Base-by-base conservation (phyloP, 1,140 invertebrate species). In the Drosophila leontia region DNA sequence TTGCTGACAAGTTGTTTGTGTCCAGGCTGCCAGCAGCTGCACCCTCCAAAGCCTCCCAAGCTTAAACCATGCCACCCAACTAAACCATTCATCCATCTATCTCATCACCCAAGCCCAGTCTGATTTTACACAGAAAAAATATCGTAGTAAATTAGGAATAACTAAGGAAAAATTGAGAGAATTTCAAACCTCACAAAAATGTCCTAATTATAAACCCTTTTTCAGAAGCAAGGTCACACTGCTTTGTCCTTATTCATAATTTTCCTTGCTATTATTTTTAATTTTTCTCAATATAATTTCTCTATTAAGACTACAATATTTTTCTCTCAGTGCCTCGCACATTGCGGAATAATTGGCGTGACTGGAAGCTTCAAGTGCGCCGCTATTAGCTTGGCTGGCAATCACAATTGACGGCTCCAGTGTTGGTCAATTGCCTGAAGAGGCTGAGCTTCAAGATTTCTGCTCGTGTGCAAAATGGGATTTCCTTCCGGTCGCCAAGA, bases 361-460 rank as follows among this genome's bases (percentile, higher is more conserved):
- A 55, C 58, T 75, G 47, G 41, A 77, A 61, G 74, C 56, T 60
- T 68, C 42, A 58, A 59, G 41, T 39, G 41, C 55, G 48, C 59
- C 80, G 82, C 84, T 83, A 83, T 87, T 87, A 87, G 83, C 83
- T 76, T 75, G 60, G 83, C 60, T 82, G 79, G 71, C 79, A 86
- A 86, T 86, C 85, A 87, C 79, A 76, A 67, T 86, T 87, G 83
- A 86, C 82, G 82, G 82, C 79, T 87, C 47, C 60, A 86, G 83
- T 78, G 82, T 81, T 85, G 78, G 78, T 78, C 69, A 78, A 76
- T 80, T 51, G 60, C 75, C 75, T 42, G 53, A 80, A 79, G 69
- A 62, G 63, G 63, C 76, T 71, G 61, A 62, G 70, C 69, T 68
- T 47, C 39, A 32, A 74, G 41, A 70, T 77, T 77, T 63, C 51